These are phyloP conservation scores for Athalia cordata DNA, from an alignment of 2,888 invertebrate genomes.

Conservation along the genomic window DNA sequence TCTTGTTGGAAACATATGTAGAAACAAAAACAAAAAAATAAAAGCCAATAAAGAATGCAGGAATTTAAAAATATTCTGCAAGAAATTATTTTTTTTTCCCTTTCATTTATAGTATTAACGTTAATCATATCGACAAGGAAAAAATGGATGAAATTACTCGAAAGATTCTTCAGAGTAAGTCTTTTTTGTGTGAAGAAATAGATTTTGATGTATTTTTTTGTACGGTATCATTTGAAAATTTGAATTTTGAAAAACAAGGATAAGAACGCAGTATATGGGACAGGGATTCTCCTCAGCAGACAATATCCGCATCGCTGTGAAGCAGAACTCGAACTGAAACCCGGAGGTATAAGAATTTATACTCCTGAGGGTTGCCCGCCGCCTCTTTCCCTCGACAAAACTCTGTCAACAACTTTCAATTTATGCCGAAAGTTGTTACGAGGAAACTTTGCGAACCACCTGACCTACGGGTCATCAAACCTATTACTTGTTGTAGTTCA, in stretches of 20 bases:
- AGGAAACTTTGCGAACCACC: constrained; percentile 46
- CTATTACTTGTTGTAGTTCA: constrained; percentile 40
- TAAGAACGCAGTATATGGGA: not conserved
- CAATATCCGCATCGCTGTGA: constrained; percentile 32
- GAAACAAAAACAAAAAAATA: no score
- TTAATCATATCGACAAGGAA: constrained; percentile 1
- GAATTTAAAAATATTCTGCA: no score
- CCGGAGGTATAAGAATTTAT: constrained; percentile 34
- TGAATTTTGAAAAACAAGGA: not conserved
- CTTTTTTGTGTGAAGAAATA: not conserved
- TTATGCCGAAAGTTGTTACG: constrained; percentile 65
- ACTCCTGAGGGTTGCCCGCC: constrained; percentile 41
- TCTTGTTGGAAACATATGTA: no score
- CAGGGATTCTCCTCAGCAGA: not conserved
- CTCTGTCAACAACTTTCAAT: constrained; percentile 63
- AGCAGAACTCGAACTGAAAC: constrained; percentile 34
- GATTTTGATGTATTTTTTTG: not conserved
- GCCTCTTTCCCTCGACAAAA: constrained; percentile 36
- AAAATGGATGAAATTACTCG: constrained; percentile 27
- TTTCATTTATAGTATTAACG: no score
- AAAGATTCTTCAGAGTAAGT: not conserved
- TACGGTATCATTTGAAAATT: not conserved
- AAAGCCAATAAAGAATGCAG: no score
- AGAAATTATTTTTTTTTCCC: no score
- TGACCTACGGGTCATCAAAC: constrained; percentile 46